Conservation (phyloP, 2,113 vertebrate genomes). For the Aix galericulata region DNA sequence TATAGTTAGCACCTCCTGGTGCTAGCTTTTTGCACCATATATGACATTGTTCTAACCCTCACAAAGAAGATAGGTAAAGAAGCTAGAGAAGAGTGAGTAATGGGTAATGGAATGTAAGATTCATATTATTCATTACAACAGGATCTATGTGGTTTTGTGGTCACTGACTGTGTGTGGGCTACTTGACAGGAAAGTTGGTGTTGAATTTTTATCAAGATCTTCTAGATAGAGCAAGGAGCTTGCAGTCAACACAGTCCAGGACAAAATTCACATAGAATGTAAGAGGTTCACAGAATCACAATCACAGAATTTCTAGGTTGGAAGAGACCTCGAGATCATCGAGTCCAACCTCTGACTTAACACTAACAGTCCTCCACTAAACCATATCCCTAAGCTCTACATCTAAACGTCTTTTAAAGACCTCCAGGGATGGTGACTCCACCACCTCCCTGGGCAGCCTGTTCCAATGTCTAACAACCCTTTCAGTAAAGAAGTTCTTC, state of each 20-base stretch:
- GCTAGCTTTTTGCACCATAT: background rate
- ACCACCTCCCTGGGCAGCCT: no score
- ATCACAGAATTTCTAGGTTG: no score
- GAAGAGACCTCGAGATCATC: no score
- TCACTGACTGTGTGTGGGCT: background rate
- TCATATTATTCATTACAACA: background rate
- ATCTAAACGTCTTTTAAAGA: no score
- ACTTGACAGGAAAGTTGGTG: background rate
- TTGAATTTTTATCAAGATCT: background rate
- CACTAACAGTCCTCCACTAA: no score
- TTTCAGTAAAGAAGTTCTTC: no score
- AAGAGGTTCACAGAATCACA: background rate
- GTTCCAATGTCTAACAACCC: no score
- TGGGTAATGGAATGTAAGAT: background rate
- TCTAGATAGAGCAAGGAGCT: background rate
- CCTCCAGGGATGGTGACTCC: no score
- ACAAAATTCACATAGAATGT: background rate
- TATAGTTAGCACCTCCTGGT: background rate
- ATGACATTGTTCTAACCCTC: background rate
- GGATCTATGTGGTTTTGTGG: slow-evolving; percentile 16
- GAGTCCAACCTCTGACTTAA: no score
- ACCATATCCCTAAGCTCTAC: no score
- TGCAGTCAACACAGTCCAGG: background rate
- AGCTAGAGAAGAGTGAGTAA: background rate
- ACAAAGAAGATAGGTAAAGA: background rate